phyloP scores from a whole-genome alignment of 2,797 vertebrate genomes.

The Florisuga fusca region DNA sequence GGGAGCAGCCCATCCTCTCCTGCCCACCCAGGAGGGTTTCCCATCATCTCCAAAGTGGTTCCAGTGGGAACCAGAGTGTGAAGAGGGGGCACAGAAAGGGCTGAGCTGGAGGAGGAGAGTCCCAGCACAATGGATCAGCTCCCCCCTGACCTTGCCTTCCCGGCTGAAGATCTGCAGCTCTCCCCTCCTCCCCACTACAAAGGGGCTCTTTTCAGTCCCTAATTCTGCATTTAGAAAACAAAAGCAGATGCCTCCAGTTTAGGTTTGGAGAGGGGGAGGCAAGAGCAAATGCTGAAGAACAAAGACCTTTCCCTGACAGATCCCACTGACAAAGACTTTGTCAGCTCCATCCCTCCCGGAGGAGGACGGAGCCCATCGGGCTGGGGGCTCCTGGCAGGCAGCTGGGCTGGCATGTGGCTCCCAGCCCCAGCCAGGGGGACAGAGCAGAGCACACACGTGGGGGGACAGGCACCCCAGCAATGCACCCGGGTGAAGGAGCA shows the following conservation, averaged over 20 bases:
- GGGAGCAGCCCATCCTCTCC: neutral
- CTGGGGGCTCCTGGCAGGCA: slow-evolving; percentile 18
- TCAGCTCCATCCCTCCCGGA: slow-evolving; percentile 40
- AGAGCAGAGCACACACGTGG: neutral
- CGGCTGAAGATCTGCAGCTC: slow-evolving; percentile 43
- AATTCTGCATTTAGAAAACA: slow-evolving; percentile 72
- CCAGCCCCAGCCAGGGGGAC: neutral
- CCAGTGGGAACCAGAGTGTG: neutral
- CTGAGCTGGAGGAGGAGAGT: slow-evolving; percentile 50
- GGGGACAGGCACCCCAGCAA: neutral
- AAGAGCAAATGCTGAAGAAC: slow-evolving; percentile 60
- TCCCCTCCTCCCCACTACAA: slow-evolving; percentile 64
- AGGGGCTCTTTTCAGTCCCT: slow-evolving; percentile 49
- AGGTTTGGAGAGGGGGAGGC: slow-evolving; percentile 48
- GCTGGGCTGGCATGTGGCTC: neutral
- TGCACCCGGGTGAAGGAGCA: rapidly evolving
- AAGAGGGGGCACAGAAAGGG: slow-evolving; percentile 50
- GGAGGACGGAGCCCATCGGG: slow-evolving; percentile 23
- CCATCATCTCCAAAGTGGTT: neutral
- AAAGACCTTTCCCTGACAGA: slow-evolving; percentile 57
- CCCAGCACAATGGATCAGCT: slow-evolving; percentile 43
- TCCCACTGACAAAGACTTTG: slow-evolving; percentile 62
- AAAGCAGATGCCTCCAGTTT: slow-evolving; percentile 64
- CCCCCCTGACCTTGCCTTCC: slow-evolving; percentile 52
- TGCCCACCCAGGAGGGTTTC: neutral